Conservation (phyloP, 1,140 invertebrate genomes). For the Macrobrachium nipponense region DNA sequence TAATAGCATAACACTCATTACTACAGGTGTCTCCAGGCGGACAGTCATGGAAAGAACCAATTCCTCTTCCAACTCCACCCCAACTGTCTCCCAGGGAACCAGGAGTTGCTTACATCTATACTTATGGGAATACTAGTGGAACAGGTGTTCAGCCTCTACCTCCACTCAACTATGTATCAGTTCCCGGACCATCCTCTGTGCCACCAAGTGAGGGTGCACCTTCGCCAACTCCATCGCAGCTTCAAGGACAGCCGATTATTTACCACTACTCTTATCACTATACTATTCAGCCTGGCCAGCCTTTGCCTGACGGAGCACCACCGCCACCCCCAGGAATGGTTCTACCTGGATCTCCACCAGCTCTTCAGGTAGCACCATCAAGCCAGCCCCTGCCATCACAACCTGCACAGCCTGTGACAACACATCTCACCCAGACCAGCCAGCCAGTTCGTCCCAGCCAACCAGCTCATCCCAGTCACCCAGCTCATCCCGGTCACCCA, state of each 20-base stretch:
- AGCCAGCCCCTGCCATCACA: slow-evolving; percentile 16
- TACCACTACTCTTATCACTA: slow-evolving; percentile 65
- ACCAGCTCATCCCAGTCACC: slow-evolving; percentile 26
- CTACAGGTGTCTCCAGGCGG: slow-evolving; percentile 62
- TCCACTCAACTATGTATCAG: slow-evolving; percentile 61
- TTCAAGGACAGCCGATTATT: slow-evolving; percentile 59
- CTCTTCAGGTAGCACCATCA: slow-evolving; percentile 58
- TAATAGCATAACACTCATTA: neutral
- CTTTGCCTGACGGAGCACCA: slow-evolving; percentile 60
- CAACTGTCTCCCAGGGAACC: slow-evolving; percentile 63
- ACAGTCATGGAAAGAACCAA: slow-evolving; percentile 62
- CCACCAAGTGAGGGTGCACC: slow-evolving; percentile 59
- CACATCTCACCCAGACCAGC: slow-evolving; percentile 21
- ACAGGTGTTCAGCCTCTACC: slow-evolving; percentile 61
- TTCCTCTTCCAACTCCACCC: slow-evolving; percentile 63
- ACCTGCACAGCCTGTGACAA: slow-evolving; percentile 28
- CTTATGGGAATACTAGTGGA: slow-evolving; percentile 48
- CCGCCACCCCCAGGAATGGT: slow-evolving; percentile 49
- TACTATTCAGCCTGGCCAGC: slow-evolving; percentile 63
- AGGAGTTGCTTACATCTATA: slow-evolving; percentile 63
- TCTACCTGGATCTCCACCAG: slow-evolving; percentile 31
- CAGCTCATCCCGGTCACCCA: slow-evolving; percentile 18
- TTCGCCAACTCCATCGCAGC: slow-evolving; percentile 59
- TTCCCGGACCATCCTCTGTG: slow-evolving; percentile 47
- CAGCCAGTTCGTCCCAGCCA: slow-evolving; percentile 25